These are phyloP conservation scores for Ciona savignyi DNA, from an alignment of 23 tunicate species.

Conservation along the genomic window DNA sequence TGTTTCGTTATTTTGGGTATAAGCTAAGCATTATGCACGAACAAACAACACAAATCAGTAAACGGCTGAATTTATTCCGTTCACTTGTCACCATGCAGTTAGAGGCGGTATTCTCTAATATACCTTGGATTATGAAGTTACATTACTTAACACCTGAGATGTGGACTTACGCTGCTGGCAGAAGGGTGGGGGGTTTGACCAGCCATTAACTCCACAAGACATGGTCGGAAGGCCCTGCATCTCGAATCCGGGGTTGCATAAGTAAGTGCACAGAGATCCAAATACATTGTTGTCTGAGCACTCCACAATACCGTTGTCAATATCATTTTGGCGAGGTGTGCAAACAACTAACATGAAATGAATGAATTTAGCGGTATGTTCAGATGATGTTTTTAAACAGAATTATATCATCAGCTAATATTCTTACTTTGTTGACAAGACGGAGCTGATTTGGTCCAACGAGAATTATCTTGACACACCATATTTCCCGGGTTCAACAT, in stretches of 20 bases:
- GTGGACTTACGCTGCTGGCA: constrained; percentile 22
- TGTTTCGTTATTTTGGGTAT: too few species aligned
- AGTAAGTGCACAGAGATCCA: constrained; percentile 29
- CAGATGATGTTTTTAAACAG: too few species aligned
- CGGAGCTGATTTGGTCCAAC: constrained; percentile 8
- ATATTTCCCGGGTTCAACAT: not conserved
- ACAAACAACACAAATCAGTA: too few species aligned
- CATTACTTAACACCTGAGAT: too few species aligned
- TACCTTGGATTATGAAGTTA: too few species aligned
- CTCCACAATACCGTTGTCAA: constrained; percentile 18
- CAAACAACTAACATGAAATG: constrained; percentile 22
- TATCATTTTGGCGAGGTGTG: constrained; percentile 1
- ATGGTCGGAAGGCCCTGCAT: constrained; percentile 12
- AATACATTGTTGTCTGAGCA: constrained; percentile 22
- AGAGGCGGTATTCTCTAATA: too few species aligned
- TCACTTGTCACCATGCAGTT: too few species aligned
- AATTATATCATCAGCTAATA: too few species aligned
- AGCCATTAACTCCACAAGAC: constrained; percentile 23
- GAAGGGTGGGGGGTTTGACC: constrained; percentile 36
- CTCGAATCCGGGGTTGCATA: constrained; percentile 29
- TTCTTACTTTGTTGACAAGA: constrained; percentile 21
- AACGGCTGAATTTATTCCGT: too few species aligned
- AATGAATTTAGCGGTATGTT: too few species aligned
- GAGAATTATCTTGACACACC: constrained; percentile 9
- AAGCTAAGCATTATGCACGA: too few species aligned